phyloP scores from a whole-genome alignment of 2,113 vertebrate genomes.

The Mionectes macconnelli region DNA sequence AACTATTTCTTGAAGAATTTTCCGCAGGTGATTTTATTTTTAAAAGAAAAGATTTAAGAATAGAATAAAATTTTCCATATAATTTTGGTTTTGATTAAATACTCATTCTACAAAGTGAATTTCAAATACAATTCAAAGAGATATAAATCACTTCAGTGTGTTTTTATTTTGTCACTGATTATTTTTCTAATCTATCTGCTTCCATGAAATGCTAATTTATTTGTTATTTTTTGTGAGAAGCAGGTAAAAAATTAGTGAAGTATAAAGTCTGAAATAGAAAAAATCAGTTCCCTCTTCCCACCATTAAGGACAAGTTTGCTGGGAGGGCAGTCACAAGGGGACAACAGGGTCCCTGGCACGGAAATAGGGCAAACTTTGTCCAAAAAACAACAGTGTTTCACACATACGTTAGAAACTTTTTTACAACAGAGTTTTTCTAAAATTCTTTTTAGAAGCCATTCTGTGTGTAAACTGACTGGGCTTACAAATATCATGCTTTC shows the following conservation, averaged over 20 bases:
- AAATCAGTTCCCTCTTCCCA: not conserved
- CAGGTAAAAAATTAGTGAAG: not conserved
- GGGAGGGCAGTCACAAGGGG: not conserved
- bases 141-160: not conserved
- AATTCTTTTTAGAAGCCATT: not conserved
- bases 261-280: not conserved
- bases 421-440: not conserved
- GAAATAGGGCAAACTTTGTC: not conserved
- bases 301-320: not conserved
- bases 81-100: not conserved
- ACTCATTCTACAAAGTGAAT: not conserved
- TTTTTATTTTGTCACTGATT: not conserved
- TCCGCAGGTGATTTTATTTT: not conserved
- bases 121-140: not conserved
- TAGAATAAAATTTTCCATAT: not conserved
- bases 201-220: not conserved
- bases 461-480: not conserved
- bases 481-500: not conserved
- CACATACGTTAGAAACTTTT: rapidly evolving
- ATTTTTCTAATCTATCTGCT: not conserved
- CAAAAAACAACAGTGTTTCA: not conserved
- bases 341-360: not conserved
- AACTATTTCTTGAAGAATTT: not conserved
- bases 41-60: not conserved
- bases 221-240: not conserved